Evolutionary conservation across 2,113 vertebrate genomes (phyloP).

Genomic region (Seriola quinqueradiata): DNA sequence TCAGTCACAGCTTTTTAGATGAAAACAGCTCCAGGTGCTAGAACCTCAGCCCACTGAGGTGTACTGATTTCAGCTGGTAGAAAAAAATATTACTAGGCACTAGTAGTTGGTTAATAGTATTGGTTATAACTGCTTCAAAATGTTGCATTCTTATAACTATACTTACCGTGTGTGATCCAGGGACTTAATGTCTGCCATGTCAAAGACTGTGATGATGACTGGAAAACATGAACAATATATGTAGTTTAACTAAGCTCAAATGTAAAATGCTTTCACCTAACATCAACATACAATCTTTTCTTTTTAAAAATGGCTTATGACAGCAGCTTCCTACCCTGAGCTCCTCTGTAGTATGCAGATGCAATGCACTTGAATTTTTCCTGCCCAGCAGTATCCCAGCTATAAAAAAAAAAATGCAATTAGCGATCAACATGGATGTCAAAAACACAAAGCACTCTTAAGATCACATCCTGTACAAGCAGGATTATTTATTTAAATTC

Average conservation of each 20-base stretch:
- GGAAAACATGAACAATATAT: slow-evolving; percentile 23
- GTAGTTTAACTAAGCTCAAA: neutral
- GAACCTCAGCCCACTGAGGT: too few relatives aligned
- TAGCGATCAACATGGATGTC: neutral
- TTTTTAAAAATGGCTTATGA: neutral
- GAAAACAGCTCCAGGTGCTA: too few relatives aligned
- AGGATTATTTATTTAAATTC: neutral
- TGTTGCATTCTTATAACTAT: neutral
- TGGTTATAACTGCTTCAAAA: too few relatives aligned
- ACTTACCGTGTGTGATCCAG: slow-evolving; percentile 91
- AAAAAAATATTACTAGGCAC: too few relatives aligned
- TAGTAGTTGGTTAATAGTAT: too few relatives aligned
- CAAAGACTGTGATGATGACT: slow-evolving; percentile 83
- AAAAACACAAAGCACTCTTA: neutral
- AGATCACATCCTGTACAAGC: neutral
- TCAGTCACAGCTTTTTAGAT: too few relatives aligned
- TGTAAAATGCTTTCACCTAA: neutral
- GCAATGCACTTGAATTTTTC: slow-evolving; percentile 97
- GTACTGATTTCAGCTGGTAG: too few relatives aligned
- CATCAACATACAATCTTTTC: neutral
- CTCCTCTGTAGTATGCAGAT: slow-evolving; percentile 93
- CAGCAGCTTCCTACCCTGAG: slow-evolving; percentile 85
- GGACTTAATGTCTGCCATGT: slow-evolving; percentile 85
- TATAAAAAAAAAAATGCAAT: slow-evolving; percentile 70
- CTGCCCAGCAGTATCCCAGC: slow-evolving; percentile 97